A percentile compares a stretch with the other conserved stretches of the same genome.
Conservation (phyloP, 2,888 invertebrate genomes). For the Bellardia bayeri region DNA sequence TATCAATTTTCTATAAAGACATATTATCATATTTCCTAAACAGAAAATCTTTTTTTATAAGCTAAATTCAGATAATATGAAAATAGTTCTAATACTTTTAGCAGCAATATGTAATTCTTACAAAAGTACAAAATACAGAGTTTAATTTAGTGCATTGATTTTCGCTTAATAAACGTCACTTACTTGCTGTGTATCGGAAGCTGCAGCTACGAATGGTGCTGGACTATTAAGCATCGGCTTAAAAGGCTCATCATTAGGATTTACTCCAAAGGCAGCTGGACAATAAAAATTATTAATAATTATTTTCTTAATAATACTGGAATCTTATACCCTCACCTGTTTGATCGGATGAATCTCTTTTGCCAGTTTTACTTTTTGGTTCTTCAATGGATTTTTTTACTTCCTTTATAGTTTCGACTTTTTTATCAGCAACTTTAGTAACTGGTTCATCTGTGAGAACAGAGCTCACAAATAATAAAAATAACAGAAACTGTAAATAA, state of each 20-base stretch:
- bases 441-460: slow-evolving; percentile 38
- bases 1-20: no score
- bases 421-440: slow-evolving; percentile 25
- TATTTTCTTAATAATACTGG: neutral
- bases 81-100: no score
- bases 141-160: no score
- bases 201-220: slow-evolving; percentile 76
- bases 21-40: no score
- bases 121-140: no score
- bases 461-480: slow-evolving; percentile 58
- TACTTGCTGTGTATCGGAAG: slow-evolving; percentile 71
- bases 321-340: slow-evolving; percentile 65
- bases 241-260: slow-evolving; percentile 78
- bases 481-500: slow-evolving; percentile 53
- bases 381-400: slow-evolving; percentile 30
- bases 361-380: slow-evolving; percentile 70
- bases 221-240: slow-evolving; percentile 75
- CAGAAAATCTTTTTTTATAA: no score
- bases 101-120: no score
- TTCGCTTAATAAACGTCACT: neutral
- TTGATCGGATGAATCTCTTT: slow-evolving; percentile 74
- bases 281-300: neutral
- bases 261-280: slow-evolving; percentile 67
- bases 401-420: slow-evolving; percentile 40
- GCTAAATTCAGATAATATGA: no score